Evolutionary conservation across 37 sponge, comb jelly and placozoan genomes (phyloP), one percentile per base, ranked within the genome.

Genomic region (Cladorhizidae sp.): DNA sequence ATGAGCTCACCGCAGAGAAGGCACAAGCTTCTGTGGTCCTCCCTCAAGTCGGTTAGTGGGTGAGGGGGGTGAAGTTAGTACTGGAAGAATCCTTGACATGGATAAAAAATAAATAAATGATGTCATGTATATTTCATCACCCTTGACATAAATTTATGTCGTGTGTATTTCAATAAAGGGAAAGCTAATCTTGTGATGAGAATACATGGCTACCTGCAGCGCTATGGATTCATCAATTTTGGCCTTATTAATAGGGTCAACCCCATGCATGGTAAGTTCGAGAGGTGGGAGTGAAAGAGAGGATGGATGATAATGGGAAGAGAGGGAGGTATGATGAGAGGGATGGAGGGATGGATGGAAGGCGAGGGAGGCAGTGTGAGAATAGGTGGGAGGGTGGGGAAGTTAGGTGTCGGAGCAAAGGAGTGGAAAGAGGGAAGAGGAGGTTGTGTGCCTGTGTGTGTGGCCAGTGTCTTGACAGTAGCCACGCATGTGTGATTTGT

Each of bases 211-310:
- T 98, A 96, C 74, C 86, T 98, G 33, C 93, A 85, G 51, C 83
- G 99, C 29, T 93, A 92, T 80, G 97, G 97, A 15, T 90, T 81
- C 83, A 92, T 98, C 76, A 98, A 98, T 75, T 96, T 88, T 85
- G 99, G 99, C 1, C 71, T 98, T 25, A 92, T 94, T 70, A 69
- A 72, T 1, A 42, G 87, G 21, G 74, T 80, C 40, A 93, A 90
- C 69, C 89, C 88, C 40, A 79, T 90, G 57, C 80, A 84, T 33
- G 91, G 93, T 93, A 64, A 17, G 87, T 77, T 7, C 25, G 12
- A 65, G 32, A 31, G 36, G 35, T 35, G 18, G 3, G 36, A 5
- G 6, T 5, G 28, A 59, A 26, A 3, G 6, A 59, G 18, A 29
- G 36, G n/a, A 28, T 5, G 28, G 12, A 26, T 12, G 6, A 59